These are phyloP conservation scores for Leucophenga varia DNA, from an alignment of 1,140 invertebrate genomes.

Conservation along the genomic window DNA sequence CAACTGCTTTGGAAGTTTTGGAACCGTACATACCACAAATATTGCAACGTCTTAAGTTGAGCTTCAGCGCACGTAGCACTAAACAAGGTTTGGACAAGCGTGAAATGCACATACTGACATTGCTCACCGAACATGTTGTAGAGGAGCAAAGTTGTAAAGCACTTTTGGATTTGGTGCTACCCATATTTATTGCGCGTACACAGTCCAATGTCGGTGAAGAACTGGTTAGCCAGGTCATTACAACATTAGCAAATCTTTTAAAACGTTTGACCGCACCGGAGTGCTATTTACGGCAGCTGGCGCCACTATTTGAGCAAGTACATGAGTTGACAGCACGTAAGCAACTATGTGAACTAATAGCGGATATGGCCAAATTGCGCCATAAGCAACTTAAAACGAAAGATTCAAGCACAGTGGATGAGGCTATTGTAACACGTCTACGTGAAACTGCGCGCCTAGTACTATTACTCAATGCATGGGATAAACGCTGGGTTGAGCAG, in stretches of 20 bases:
- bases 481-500: constrained; percentile 84
- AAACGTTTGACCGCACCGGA: constrained; percentile 67
- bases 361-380: constrained; percentile 59
- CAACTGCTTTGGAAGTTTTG: constrained; percentile 36
- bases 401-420: background rate
- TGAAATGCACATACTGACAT: constrained; percentile 78
- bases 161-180: constrained; percentile 71
- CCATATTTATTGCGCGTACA: constrained; percentile 69
- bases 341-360: constrained; percentile 63
- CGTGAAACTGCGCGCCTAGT: constrained; percentile 61
- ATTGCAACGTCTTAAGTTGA: constrained; percentile 69
- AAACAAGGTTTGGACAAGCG: constrained; percentile 61
- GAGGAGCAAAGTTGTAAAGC: constrained; percentile 67
- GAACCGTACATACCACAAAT: constrained; percentile 72
- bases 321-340: constrained; percentile 64
- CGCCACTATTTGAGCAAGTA: constrained; percentile 67
- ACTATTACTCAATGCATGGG: constrained; percentile 80
- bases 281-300: constrained; percentile 66
- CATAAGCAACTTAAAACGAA: constrained; percentile 29
- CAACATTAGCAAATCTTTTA: constrained; percentile 73
- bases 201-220: constrained; percentile 59
- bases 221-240: constrained; percentile 64
- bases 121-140: constrained; percentile 72
- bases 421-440: constrained; percentile 6
- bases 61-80: constrained; percentile 58